Evolutionary conservation across 2,113 vertebrate genomes (phyloP), one percentile per base, ranked within the genome.

Genomic region (Serilophus lunatus): DNA sequence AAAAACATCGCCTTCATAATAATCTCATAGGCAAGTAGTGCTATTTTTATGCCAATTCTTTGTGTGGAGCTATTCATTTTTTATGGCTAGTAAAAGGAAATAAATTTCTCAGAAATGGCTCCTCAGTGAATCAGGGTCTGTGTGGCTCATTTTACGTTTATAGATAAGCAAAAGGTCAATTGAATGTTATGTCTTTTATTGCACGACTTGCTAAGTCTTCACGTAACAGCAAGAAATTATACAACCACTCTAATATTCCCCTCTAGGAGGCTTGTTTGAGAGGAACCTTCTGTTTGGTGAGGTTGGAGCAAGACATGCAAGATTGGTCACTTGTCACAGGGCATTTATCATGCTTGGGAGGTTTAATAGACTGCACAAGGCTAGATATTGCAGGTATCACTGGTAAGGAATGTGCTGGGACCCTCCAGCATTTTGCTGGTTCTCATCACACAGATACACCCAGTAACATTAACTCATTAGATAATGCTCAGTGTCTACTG

Each of bases 121-220:
- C 96, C 96, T 95, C 7, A 0, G 97, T 97, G 97, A 82, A 94
- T 97, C 94, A 7, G 91, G 96, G 94, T 92, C 94, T 81, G 51
- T 12, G 33, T 42, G 91, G 96, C 97, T 97, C 97, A 94, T 96
- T 97, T 97, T 96, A 96, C 12, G 3, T 98, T 98, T 98, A 97
- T 93, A 98, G 98, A 98, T 97, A 98, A 98, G 97, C 97, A 97
- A 97, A 97, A 98, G 98, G 98, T 98, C 98, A 98, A 97, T 94
- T 97, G 97, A 97, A 98, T 97, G 96, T 97, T 96, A 97, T 80
- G 94, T 97, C 93, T 96, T 97, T 96, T 94, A 95, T 77, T 44
- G 92, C 26, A 59, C 0, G 10, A 80, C 45, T 54, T 77, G 36
- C 84, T 74, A 49, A 92, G 70, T 88, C 53, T 45, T 80, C 45